Conservation (phyloP, 2,797 vertebrate genomes). For the Sebastes hubbsi region DNA sequence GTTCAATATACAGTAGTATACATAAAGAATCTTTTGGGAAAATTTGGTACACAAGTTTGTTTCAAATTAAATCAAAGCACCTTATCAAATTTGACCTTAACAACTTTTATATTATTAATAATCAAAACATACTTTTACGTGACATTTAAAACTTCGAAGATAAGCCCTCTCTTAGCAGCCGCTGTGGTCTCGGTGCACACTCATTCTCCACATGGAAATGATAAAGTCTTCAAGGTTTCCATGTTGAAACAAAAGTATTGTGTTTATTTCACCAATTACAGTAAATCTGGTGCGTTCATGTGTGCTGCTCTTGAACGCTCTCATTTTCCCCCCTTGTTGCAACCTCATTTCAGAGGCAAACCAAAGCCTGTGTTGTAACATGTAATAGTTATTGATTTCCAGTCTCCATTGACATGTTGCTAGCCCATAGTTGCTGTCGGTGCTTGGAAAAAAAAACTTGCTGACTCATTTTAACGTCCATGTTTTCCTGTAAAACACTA, state of each 20-base stretch:
- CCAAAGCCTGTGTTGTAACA: slow-evolving; percentile 5
- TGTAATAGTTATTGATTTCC: slow-evolving; percentile 34
- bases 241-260: neutral
- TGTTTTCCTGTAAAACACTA: slow-evolving; percentile 48
- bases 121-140: neutral
- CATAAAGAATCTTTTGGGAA: neutral
- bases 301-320: neutral
- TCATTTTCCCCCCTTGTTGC: neutral
- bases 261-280: neutral
- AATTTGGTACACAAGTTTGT: neutral
- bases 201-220: neutral
- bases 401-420: slow-evolving; percentile 18
- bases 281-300: neutral
- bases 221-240: neutral
- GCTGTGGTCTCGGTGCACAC: neutral
- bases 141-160: neutral
- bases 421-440: neutral
- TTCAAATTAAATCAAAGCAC: neutral
- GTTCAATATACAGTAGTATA: neutral
- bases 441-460: neutral
- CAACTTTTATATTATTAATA: neutral
- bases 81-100: neutral
- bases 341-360: slow-evolving; percentile 30
- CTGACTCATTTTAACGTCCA: slow-evolving; percentile 25
- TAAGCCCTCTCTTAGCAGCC: neutral